Conservation (phyloP, 2,113 vertebrate genomes). For the Lophochroa leadbeateri region DNA sequence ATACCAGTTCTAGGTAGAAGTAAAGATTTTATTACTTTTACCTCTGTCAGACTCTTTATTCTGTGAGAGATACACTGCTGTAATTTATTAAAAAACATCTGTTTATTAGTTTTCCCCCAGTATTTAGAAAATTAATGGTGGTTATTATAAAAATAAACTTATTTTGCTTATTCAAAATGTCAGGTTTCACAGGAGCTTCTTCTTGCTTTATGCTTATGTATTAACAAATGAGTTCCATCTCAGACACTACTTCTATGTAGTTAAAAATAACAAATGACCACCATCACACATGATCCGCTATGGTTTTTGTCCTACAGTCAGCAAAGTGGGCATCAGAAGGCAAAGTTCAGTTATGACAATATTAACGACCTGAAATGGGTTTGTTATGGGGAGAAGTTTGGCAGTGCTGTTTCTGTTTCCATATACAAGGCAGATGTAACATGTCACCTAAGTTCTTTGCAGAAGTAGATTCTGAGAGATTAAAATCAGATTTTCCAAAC, state of each 20-base stretch:
- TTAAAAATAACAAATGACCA: background rate
- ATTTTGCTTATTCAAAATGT: background rate
- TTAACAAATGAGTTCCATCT: background rate
- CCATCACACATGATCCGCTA: background rate
- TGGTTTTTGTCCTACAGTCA: background rate
- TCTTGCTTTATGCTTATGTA: background rate
- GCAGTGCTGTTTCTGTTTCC: background rate
- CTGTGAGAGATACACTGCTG: background rate
- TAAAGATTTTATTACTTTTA: background rate
- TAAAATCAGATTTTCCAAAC: background rate
- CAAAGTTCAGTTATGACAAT: background rate
- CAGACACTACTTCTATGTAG: background rate
- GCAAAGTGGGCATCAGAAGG: background rate
- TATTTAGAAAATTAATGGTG: background rate
- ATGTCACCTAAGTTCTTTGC: background rate
- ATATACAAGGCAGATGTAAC: background rate
- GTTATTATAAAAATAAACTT: background rate
- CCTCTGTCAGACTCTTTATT: background rate
- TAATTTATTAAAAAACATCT: background rate
- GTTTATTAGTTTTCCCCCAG: accelerated
- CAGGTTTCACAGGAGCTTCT: background rate
- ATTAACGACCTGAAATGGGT: background rate
- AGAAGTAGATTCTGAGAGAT: background rate
- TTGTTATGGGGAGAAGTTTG: background rate
- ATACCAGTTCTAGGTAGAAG: background rate